Base-by-base conservation (phyloP, 2,797 vertebrate genomes). In the Scolopax rusticola region DNA sequence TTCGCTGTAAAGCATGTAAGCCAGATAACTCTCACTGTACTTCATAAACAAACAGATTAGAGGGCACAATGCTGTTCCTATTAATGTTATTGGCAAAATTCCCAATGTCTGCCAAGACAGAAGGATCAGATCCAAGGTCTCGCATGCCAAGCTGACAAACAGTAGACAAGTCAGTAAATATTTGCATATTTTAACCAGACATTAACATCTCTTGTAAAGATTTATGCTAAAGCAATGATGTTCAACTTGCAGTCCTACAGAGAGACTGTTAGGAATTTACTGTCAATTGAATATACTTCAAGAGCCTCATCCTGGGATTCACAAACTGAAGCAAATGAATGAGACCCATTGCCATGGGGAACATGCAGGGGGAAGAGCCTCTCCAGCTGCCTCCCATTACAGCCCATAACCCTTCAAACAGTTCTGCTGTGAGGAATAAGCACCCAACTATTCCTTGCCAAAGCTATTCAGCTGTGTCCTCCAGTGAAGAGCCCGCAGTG, bases 161-260 rank as follows among this genome's bases (percentile, higher is more conserved):
- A 96, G 96, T 94, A 97, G 97, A 96, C 95, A 97, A 97, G 95
- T 95, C 96, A 94, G 97, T 96, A 97, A 97, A 97, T 97, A 97
- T 97, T 97, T 97, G 94, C 94, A 97, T 97, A 95, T 96, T 97
- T 97, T 96, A 96, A 96, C 91, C 84, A 96, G 95, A 90, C 95
- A 97, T 97, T 95, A 97, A 95, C 94, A 95, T 95, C 91, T 95
- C 96, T 94, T 89, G 76, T 87, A 87, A 97, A 95, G 96, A 97
- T 95, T 96, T 94, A 96, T 91, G 92, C 94, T 95, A 84, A 90
- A 97, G 93, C 92, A 75, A 77, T 61, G 95, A 95, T 97, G 96
- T 90, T 97, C 96, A 97, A 75, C 93, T 95, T 43, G 67, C 93
- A 95, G 96, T 86, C 95, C 90, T 88, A 86, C 83, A 86, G 87